phyloP scores from a whole-genome alignment of 2,113 vertebrate genomes.

The Actinemys pallida region DNA sequence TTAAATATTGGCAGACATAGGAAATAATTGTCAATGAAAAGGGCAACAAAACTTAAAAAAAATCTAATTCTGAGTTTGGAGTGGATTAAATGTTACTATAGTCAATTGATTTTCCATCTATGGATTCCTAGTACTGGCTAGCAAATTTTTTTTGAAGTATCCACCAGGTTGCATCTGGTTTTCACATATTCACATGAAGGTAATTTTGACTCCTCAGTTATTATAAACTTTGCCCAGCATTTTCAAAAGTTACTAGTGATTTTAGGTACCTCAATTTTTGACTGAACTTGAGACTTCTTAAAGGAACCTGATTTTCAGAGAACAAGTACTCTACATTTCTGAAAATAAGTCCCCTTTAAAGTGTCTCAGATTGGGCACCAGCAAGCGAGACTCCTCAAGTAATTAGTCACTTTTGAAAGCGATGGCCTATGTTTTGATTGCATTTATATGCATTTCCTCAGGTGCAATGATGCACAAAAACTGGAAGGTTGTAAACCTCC shows the following conservation, averaged over 20 bases:
- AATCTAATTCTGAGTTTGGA: background rate
- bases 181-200: background rate
- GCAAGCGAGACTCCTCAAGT: background rate
- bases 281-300: background rate
- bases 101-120: slow-evolving; percentile 31
- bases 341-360: background rate
- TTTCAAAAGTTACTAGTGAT: background rate
- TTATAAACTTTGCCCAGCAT: background rate
- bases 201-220: background rate
- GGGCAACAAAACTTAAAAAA: background rate
- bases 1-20: slow-evolving; percentile 31
- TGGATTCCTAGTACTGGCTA: background rate
- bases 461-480: background rate
- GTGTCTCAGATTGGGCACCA: background rate
- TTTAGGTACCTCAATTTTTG: background rate
- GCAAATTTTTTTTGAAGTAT: slow-evolving; percentile 3
- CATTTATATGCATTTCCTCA: background rate
- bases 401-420: background rate
- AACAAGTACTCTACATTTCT: background rate
- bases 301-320: background rate
- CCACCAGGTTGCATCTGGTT: background rate
- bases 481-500: background rate
- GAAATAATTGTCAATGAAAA: background rate
- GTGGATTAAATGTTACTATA: slow-evolving; percentile 29
- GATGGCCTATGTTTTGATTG: background rate